Evolutionary conservation across 2,113 vertebrate species (phyloP).

Genomic region (Lycaon pictus): DNA sequence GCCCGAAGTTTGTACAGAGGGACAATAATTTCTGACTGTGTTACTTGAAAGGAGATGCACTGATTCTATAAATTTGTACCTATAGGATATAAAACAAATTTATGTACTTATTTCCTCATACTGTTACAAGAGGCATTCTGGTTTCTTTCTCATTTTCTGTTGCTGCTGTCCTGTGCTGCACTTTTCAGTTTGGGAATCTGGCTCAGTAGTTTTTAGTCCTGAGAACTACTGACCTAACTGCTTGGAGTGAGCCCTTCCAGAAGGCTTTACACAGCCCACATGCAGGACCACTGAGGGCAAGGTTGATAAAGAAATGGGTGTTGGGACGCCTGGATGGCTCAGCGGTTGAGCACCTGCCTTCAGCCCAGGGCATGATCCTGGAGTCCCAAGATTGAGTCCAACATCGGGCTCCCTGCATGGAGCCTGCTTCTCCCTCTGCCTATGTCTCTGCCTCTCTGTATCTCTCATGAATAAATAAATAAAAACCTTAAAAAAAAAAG

Average conservation of each 20-base stretch:
- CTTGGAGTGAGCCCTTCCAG: background rate
- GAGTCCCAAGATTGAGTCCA: too few species aligned
- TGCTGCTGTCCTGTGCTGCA: background rate
- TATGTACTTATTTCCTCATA: background rate
- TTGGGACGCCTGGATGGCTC: background rate
- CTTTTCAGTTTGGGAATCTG: background rate
- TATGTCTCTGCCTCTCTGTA: too few species aligned
- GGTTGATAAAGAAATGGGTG: background rate
- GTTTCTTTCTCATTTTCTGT: background rate
- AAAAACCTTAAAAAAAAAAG: background rate
- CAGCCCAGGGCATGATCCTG: too few species aligned
- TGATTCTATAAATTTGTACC: background rate
- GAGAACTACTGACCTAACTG: background rate
- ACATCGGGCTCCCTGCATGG: too few species aligned
- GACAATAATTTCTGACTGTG: background rate
- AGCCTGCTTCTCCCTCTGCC: too few species aligned
- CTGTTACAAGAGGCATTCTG: background rate
- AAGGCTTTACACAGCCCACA: background rate
- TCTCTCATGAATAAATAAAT: too few species aligned
- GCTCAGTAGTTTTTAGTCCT: background rate
- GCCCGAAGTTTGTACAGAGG: background rate
- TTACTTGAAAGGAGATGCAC: background rate
- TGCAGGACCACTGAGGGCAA: background rate
- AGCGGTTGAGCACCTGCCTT: too few species aligned
- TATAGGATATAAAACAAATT: background rate